These are phyloP conservation scores for Lochmaea crataegi DNA, from an alignment of 2,888 invertebrate species.

Conservation along the genomic window DNA sequence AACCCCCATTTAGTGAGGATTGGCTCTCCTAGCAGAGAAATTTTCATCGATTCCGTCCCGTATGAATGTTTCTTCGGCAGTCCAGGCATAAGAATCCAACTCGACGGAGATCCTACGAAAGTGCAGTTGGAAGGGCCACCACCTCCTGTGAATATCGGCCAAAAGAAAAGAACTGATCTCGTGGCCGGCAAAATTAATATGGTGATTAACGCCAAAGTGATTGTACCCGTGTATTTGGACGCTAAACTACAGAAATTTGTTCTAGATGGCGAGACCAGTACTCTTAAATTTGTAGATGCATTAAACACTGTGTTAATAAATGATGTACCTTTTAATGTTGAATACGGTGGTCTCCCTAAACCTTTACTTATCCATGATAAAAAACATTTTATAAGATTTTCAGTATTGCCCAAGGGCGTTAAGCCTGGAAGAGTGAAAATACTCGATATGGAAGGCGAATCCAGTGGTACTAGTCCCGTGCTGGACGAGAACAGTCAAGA, in stretches of 20 bases:
- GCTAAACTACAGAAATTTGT: slow-evolving; percentile 84
- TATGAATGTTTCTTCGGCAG: slow-evolving; percentile 95
- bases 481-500: slow-evolving; percentile 54
- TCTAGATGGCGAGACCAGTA: slow-evolving; percentile 77
- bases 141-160: slow-evolving; percentile 93
- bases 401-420: slow-evolving; percentile 79
- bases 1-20: slow-evolving; percentile 82
- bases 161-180: slow-evolving; percentile 80
- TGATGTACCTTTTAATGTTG: slow-evolving; percentile 80
- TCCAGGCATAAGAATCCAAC: slow-evolving; percentile 81
- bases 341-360: slow-evolving; percentile 87
- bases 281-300: slow-evolving; percentile 84
- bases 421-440: slow-evolving; percentile 78
- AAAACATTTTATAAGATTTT: slow-evolving; percentile 84
- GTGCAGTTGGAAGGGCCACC: slow-evolving; percentile 90
- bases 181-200: slow-evolving; percentile 87
- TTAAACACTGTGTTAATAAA: slow-evolving; percentile 82
- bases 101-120: slow-evolving; percentile 81
- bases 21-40: slow-evolving; percentile 91
- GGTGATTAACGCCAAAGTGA: slow-evolving; percentile 82
- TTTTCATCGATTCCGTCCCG: slow-evolving; percentile 89
- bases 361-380: slow-evolving; percentile 79
- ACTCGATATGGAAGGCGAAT: slow-evolving; percentile 76
- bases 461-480: slow-evolving; percentile 41
- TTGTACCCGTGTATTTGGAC: slow-evolving; percentile 85